phyloP scores from a whole-genome alignment of 2,113 vertebrate species.

The Oenanthe melanoleuca region DNA sequence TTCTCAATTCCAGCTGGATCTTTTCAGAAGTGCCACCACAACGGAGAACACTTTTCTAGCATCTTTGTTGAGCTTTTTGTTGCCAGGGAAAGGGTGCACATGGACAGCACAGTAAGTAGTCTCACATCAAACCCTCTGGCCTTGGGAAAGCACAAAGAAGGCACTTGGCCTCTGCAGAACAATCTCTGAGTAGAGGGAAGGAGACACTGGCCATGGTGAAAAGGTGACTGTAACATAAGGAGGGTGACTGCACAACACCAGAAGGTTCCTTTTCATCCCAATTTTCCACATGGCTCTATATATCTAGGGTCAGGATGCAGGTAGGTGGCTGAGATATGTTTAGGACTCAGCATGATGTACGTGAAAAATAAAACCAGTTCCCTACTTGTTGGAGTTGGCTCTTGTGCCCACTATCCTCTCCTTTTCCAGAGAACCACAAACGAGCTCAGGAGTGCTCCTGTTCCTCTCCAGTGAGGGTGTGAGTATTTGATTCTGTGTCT shows the following conservation, averaged over 20 bases:
- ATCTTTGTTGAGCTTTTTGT: not conserved
- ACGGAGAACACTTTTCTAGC: not conserved
- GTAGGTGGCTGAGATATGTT: not conserved
- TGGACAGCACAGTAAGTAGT: not conserved
- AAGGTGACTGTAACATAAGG: not conserved
- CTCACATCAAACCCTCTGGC: not conserved
- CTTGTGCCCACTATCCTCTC: not conserved
- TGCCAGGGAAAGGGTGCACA: not conserved
- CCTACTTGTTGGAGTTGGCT: not conserved
- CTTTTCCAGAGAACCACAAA: not conserved
- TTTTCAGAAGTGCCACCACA: not conserved
- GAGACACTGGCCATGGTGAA: not conserved
- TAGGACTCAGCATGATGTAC: not conserved
- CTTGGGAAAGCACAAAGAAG: not conserved
- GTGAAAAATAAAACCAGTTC: not conserved
- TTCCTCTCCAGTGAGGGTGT: not conserved
- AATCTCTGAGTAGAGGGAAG: not conserved
- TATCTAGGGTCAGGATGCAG: not conserved
- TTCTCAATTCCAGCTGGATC: not conserved
- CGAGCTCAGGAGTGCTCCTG: accelerated
- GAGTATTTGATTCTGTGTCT: not conserved
- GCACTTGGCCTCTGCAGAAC: not conserved
- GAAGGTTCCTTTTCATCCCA: not conserved
- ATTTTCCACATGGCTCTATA: not conserved
- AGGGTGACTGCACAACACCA: not conserved